These are phyloP conservation scores for Gephyroberyx darwinii DNA, from an alignment of 2,797 vertebrate species.

Conservation along the genomic window DNA sequence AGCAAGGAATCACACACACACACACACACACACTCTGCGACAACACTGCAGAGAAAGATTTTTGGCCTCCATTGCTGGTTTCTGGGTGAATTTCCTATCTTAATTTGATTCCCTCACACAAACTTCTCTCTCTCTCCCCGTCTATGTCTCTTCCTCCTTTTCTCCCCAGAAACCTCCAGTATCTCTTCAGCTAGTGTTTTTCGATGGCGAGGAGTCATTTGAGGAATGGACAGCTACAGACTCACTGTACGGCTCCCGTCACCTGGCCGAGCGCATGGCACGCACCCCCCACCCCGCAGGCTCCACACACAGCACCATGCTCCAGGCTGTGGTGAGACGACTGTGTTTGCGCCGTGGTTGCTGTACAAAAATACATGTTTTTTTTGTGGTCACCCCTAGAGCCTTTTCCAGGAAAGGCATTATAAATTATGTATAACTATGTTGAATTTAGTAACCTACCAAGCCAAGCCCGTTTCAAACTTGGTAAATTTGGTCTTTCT, in stretches of 20 bases:
- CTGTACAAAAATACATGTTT: background rate
- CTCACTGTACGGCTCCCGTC: constrained; percentile 92
- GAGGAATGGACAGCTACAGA: constrained; percentile 87
- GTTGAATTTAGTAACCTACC: constrained; percentile 20
- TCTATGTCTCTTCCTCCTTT: background rate
- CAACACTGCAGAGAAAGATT: constrained; percentile 49
- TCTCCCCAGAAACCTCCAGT: constrained; percentile 74
- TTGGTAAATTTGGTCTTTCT: no score
- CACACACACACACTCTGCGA: constrained; percentile 32
- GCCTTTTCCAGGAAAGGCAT: constrained; percentile 1
- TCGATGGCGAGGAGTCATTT: constrained; percentile 93
- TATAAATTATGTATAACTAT: constrained; percentile 29
- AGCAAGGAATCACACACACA: constrained; percentile 29
- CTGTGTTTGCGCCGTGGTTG: background rate
- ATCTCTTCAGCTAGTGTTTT: constrained; percentile 90
- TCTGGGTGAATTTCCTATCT: constrained; percentile 4
- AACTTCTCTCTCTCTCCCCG: background rate
- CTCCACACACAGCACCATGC: constrained; percentile 71
- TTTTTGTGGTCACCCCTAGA: background rate
- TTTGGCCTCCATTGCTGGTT: background rate
- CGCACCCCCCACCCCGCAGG: constrained; percentile 72
- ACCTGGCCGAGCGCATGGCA: constrained; percentile 87
- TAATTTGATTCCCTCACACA: background rate
- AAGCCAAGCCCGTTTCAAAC: background rate
- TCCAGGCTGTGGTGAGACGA: constrained; percentile 87